Conservation (phyloP, 2,113 vertebrate species). For the Emydocephalus ijimae region DNA sequence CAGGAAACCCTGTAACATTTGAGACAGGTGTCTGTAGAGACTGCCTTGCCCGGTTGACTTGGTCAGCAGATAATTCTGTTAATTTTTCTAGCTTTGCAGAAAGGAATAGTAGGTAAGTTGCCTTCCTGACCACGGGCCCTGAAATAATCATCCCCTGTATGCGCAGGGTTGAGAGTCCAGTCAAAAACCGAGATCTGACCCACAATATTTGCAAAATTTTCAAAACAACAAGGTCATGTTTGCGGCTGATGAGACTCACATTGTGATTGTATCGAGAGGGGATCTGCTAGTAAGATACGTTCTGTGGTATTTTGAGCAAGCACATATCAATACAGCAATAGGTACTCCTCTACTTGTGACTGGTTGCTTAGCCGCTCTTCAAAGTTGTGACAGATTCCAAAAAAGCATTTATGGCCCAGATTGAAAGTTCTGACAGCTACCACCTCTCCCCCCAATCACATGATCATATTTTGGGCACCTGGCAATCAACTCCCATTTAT, state of each 20-base stretch:
- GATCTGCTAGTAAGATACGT: not conserved
- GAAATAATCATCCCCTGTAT: not conserved
- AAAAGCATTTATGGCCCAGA: not conserved
- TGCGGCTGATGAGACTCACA: not conserved
- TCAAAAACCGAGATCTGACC: not conserved
- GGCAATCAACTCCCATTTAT: not conserved
- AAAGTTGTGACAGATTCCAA: not conserved
- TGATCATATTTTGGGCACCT: not conserved
- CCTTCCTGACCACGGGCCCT: not conserved
- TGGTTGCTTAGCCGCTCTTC: not conserved
- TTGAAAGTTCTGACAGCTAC: not conserved
- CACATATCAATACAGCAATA: not conserved
- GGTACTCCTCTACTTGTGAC: not conserved
- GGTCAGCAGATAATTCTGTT: not conserved
- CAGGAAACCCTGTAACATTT: not conserved
- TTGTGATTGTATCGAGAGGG: not conserved
- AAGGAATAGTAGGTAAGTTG: not conserved
- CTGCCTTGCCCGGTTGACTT: not conserved
- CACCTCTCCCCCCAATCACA: not conserved
- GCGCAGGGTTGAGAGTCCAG: not conserved
- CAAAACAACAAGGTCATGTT: not conserved
- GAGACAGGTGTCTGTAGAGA: not conserved
- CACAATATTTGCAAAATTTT: not conserved
- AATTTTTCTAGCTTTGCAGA: not conserved
- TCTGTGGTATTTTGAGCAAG: not conserved